Conservation (phyloP, 2,113 vertebrate genomes). For the Festucalex cinctus region DNA sequence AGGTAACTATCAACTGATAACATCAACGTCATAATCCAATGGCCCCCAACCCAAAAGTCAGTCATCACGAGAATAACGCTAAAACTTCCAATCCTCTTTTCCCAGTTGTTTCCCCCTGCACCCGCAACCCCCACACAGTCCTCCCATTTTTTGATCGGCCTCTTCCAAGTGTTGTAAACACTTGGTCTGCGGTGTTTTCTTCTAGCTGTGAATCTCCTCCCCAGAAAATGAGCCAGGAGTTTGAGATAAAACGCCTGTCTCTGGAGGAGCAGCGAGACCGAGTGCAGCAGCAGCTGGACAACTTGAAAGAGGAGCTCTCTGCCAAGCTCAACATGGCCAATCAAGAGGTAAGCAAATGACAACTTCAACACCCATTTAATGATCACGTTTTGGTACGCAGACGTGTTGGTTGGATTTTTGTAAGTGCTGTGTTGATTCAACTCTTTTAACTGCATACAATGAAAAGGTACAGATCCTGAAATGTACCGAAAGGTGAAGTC, state of each 20-base stretch:
- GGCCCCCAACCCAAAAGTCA: no score
- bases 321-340: conserved; percentile 85
- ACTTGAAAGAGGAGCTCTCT: conserved; percentile 84
- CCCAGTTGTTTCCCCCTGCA: not conserved
- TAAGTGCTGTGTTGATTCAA: not conserved
- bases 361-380: not conserved
- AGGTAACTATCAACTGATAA: no score
- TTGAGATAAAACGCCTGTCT: conserved; percentile 85
- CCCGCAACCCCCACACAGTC: not conserved
- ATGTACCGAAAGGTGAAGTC: no score
- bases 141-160: not conserved
- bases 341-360: conserved; percentile 77
- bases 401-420: not conserved
- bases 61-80: not conserved
- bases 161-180: not conserved
- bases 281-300: conserved; percentile 87
- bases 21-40: not conserved
- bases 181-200: not conserved
- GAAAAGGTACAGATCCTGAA: no score
- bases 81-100: not conserved
- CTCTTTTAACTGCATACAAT: no score
- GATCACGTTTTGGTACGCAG: not conserved
- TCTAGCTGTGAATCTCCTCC: not conserved
- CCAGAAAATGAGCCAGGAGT: conserved; percentile 91
- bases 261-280: conserved; percentile 87